Base-by-base conservation (phyloP, 2,797 vertebrate genomes). In the Florisuga fusca region DNA sequence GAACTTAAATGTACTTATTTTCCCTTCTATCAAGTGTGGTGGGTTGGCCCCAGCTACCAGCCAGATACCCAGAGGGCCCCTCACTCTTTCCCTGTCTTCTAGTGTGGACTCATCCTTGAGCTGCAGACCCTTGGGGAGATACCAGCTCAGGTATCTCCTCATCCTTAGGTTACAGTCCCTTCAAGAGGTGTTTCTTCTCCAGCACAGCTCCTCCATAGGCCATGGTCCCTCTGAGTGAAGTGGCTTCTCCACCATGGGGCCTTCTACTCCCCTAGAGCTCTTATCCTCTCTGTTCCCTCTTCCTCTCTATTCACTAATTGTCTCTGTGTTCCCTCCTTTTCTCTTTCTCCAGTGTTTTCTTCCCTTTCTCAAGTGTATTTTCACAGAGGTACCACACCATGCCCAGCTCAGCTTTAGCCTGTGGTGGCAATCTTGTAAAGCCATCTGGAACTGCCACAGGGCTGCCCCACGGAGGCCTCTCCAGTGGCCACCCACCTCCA, bases 121-220 rank as follows among this genome's bases (percentile, higher is more conserved):
- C 67, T 79, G 9, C 50, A 20, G 18, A 72, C 34, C 15, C 8
- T 55, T 26, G 43, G 27, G 69, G 15, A 55, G 29, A 17, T 67
- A 4, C 1, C 2, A 7, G 10, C 58, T 74, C 0, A 0, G 57
- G 7, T 3, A 4, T 59, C 41, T 83, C 51, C n/a, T 67, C 21
- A 5, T 63, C 26, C 18, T 9, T 29, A 11, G 61, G 34, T 18
- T 19, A 10, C 12, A 13, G 46, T 84, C 26, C 9, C 5, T 63
- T 53, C 15, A 9, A 7, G 57, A 48, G 25, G 4, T 26, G 6
- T 58, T 23, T 3, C 8, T 71, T 26, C 34, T 55, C 13, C 7
- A 6, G 11, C 15, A 8, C 45, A 18, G 18, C 15, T 67, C 50
- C 18, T 59, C 34, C n/a, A 1, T 2, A 33, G 64, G 26, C 22